Evolutionary conservation across 2,113 vertebrate genomes (phyloP), one percentile per base, ranked within the genome.

Genomic region (Callopanchax toddi): DNA sequence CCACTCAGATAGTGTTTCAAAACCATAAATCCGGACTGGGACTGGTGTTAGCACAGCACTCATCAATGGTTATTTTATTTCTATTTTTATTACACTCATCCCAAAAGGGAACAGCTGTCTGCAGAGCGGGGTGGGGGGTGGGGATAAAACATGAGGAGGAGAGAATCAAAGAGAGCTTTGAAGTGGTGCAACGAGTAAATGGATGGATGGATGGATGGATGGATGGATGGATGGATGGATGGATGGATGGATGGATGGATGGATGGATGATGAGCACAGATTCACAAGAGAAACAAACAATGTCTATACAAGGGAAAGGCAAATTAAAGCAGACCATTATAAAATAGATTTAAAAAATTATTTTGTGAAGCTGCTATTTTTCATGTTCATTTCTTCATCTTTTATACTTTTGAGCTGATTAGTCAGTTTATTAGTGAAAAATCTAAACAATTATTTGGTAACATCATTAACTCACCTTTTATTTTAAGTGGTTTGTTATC

Each of bases 91-190:
- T 12, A 39, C 36, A 40, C 52, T 43, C 23, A 52, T 21, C 22
- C 16, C 29, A 18, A 63, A 81, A 68, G 63, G 60, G 55, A 83
- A 81, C 81, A 85, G 83, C 79, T 83, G 82, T 62, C 73, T 73
- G 59, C 40, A 42, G 69, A 55, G 37, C 70, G 55, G 53, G n/a
- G 32, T 10, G 2, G 5, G 18, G 17, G 6, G 2, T 18, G 9
- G 36, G 26, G 23, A 1, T 59, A 72, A 79, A 82, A 73, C 67
- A 66, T 43, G 71, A 64, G 45, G 65, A 50, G 60, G 67, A 69
- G 71, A 80, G 29, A 83, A 86, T 90, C 74, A 89, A 83, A 90
- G 73, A 65, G 23, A 37, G 21, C 79, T 91, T 89, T 92, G 86
- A 91, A 87, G 88, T 78, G 55, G 74, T 75, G 60, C 55, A 62